Percentiles rank a stretch among this genome's conserved stretches.
Conservation (phyloP, 2,797 vertebrate species). For the Cyclopterus lumpus region DNA sequence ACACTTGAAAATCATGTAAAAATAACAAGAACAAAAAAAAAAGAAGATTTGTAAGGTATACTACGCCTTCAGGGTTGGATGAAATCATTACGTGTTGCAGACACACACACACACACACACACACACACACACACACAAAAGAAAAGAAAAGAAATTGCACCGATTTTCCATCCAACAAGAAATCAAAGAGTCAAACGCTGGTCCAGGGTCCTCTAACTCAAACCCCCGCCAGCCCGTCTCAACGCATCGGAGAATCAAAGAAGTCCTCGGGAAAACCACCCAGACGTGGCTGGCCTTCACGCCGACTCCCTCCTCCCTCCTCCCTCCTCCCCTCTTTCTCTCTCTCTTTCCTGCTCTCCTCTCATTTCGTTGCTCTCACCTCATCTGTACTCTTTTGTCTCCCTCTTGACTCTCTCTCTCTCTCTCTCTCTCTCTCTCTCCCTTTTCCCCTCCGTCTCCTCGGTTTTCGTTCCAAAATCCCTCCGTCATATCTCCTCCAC, state of each 20-base stretch:
- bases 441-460: conserved; percentile 11
- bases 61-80: conserved; percentile 37
- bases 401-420: conserved; percentile 54
- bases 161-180: conserved; percentile 67
- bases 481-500: conserved; percentile 28
- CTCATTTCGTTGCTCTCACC: conserved; percentile 61
- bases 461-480: conserved; percentile 33
- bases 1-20: conserved; percentile 30
- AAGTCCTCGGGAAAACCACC: conserved; percentile 76
- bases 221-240: conserved; percentile 70
- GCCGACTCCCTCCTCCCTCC: conserved; percentile 21
- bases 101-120: too few relatives aligned
- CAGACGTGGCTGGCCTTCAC: conserved; percentile 68
- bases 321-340: conserved; percentile 3
- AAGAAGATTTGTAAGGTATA: conserved; percentile 33
- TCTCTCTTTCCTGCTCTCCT: conserved; percentile 37
- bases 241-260: conserved; percentile 72
- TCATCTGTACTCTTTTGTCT: conserved; percentile 63
- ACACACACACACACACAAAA: neutral
- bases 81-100: conserved; percentile 41
- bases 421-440: conserved; percentile 21
- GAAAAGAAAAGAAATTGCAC: conserved; percentile 29
- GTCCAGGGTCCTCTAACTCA: conserved; percentile 76
- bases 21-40: conserved; percentile 44
- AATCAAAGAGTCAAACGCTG: conserved; percentile 71